Evolutionary conservation across 2,888 invertebrate species (phyloP).

Genomic region (Leucania comma): DNA sequence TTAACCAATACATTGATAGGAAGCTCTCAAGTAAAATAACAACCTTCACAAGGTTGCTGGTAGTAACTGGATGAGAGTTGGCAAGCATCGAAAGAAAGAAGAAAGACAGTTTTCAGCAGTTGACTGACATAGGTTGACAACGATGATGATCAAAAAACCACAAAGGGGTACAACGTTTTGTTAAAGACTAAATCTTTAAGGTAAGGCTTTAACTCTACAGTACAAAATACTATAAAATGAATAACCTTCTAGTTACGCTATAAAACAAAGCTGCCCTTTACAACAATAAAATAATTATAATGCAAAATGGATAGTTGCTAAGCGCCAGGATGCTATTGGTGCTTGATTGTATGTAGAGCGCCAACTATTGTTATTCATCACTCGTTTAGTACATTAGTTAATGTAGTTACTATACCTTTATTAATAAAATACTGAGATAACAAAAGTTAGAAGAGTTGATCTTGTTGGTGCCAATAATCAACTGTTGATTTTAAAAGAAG

Average conservation of each 20-base stretch:
- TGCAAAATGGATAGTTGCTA: slow-evolving; percentile 36
- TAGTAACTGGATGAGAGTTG: too few relatives aligned
- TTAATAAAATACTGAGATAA: neutral
- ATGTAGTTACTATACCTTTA: neutral
- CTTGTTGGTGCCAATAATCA: neutral
- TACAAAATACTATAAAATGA: neutral
- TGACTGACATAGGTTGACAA: neutral
- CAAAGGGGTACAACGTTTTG: neutral
- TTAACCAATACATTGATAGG: too few relatives aligned
- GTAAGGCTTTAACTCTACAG: too few relatives aligned
- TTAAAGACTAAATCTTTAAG: neutral
- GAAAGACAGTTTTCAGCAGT: neutral
- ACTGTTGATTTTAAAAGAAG: neutral
- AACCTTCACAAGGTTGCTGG: neutral
- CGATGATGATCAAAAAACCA: neutral
- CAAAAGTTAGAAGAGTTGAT: neutral
- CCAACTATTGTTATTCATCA: slow-evolving; percentile 37
- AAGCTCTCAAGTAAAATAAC: too few relatives aligned
- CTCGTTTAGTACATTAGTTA: slow-evolving; percentile 13
- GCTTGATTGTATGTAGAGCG: slow-evolving; percentile 1
- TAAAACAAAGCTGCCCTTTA: slow-evolving; percentile 11
- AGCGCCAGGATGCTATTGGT: slow-evolving; percentile 42
- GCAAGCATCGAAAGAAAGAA: neutral
- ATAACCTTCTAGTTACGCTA: neutral
- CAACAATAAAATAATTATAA: slow-evolving; percentile 14